phyloP scores from a whole-genome alignment of 1,140 invertebrate species.

The Drosophila navojoa region DNA sequence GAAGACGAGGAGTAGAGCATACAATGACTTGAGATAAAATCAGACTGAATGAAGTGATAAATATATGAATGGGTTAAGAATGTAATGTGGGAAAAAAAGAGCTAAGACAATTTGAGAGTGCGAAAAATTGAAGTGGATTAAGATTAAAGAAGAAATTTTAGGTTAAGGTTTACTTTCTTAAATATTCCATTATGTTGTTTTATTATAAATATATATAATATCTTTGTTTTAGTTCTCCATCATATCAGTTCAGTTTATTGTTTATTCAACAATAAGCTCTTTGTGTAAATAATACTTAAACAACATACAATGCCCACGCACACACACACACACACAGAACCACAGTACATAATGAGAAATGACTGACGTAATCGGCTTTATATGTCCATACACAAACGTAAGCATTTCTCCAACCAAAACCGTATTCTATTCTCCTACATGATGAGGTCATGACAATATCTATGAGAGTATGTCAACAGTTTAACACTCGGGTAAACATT shows the following conservation, averaged over 20 bases:
- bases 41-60: conserved; percentile 10
- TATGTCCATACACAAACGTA: conserved; percentile 22
- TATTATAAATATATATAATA: no score
- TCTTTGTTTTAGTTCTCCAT: no score
- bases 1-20: background rate
- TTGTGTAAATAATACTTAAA: no score
- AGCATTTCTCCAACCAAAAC: conserved; percentile 1
- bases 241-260: no score
- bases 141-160: no score
- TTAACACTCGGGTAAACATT: conserved; percentile 44
- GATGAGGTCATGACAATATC: conserved; percentile 29
- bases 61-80: background rate
- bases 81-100: background rate
- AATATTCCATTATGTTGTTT: no score
- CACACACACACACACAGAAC: no score
- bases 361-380: conserved; percentile 53
- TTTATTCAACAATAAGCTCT: no score
- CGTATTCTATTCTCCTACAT: background rate
- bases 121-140: background rate
- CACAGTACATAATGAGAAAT: no score
- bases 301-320: no score
- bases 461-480: conserved; percentile 50
- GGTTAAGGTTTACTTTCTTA: no score
- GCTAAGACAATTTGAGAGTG: no score
- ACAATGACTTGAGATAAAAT: background rate